Evolutionary conservation across 2,888 invertebrate species (phyloP).

Genomic region (Slavum lentiscoides): DNA sequence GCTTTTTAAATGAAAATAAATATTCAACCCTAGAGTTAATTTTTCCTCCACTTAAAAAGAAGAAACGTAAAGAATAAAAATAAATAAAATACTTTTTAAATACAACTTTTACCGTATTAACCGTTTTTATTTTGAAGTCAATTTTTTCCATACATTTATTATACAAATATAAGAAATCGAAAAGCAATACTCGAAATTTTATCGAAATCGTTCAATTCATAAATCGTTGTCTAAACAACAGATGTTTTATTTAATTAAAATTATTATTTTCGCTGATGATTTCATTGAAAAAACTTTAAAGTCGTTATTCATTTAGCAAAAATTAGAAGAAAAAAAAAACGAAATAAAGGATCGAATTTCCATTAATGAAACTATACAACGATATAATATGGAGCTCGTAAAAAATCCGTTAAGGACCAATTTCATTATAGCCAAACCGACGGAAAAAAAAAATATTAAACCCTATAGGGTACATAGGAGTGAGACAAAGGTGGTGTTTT

Average conservation of each 20-base stretch:
- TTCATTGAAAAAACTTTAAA: too few relatives aligned
- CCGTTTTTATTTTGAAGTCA: not conserved
- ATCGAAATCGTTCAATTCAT: not conserved
- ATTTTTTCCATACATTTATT: too few relatives aligned
- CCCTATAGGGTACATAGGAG: not conserved
- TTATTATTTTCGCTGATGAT: not conserved
- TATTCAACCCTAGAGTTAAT: not conserved
- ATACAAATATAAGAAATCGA: not conserved
- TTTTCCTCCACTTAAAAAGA: not conserved
- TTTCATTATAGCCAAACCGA: not conserved
- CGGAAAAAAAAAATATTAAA: not conserved
- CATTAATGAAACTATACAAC: not conserved
- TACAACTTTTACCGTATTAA: conserved; percentile 7
- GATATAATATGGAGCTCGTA: not conserved
- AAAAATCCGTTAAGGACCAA: not conserved
- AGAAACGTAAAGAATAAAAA: not conserved
- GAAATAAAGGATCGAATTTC: not conserved
- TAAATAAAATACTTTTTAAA: not conserved
- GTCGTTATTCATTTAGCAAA: not conserved
- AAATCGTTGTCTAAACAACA: not conserved
- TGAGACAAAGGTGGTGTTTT: not conserved
- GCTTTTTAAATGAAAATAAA: conserved; percentile 12
- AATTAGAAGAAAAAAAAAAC: not conserved
- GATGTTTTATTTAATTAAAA: not conserved
- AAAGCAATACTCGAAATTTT: not conserved